Percentiles rank a stretch among this genome's conserved stretches.
Evolutionary conservation across 2,113 vertebrate genomes (phyloP).

Genomic region (Condylura cristata): DNA sequence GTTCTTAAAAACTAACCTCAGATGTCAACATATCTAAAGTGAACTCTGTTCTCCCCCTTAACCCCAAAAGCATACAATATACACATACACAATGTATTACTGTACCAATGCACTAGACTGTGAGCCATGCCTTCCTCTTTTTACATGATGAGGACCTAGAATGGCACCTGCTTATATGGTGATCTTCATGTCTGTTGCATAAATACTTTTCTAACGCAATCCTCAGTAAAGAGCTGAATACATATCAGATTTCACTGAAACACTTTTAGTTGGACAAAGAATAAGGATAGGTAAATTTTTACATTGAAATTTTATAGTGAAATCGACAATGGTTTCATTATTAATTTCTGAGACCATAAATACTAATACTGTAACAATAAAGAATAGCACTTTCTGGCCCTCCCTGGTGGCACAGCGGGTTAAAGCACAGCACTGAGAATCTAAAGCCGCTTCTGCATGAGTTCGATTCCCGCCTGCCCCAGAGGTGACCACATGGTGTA

Average conservation of each 20-base stretch:
- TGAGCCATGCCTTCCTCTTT: neutral
- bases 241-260: accelerated
- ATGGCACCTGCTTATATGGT: neutral
- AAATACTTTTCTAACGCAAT: constrained; percentile 8
- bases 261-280: neutral
- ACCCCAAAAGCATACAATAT: neutral
- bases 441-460: too few relatives aligned
- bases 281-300: neutral
- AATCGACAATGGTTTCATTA: too few relatives aligned
- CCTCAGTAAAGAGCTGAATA: accelerated
- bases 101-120: neutral
- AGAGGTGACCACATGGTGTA: too few relatives aligned
- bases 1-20: constrained; percentile 20
- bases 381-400: neutral
- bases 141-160: neutral
- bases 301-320: neutral
- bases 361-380: neutral
- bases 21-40: neutral
- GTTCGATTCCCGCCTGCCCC: too few relatives aligned
- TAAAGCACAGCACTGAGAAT: too few relatives aligned
- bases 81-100: too few relatives aligned
- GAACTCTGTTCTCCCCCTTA: neutral
- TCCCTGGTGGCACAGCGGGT: too few relatives aligned
- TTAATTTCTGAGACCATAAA: neutral
- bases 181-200: neutral